These are phyloP conservation scores for Trichechus manatus DNA, from an alignment of 2,113 vertebrate genomes.

Conservation along the genomic window DNA sequence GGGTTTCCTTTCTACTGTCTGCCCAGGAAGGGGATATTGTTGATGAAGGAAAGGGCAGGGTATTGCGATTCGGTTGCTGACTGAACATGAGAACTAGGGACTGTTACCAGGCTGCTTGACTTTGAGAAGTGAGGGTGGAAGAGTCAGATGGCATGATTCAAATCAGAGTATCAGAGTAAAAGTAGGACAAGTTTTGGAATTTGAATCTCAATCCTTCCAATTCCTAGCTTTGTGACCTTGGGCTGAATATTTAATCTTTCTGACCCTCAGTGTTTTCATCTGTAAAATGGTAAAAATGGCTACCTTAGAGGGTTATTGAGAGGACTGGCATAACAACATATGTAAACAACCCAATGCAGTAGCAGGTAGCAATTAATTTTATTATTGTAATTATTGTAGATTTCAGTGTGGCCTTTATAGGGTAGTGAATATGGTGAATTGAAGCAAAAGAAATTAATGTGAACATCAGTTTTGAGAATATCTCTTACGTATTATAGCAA, in stretches of 20 bases:
- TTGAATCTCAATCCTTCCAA: background rate
- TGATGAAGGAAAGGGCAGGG: background rate
- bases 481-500: background rate
- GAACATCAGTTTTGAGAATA: background rate
- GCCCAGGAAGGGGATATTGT: background rate
- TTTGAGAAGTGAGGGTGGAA: background rate
- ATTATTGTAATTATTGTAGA: background rate
- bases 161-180: background rate
- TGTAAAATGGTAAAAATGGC: background rate
- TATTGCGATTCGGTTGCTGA: background rate
- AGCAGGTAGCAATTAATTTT: background rate
- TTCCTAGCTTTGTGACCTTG: too few species aligned
- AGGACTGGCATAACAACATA: background rate
- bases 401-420: background rate
- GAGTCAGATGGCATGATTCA: background rate
- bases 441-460: background rate
- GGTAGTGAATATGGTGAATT: background rate
- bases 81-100: background rate
- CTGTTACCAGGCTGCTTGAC: too few species aligned
- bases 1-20: background rate
- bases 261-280: too few species aligned
- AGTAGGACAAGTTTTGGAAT: background rate
- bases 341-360: background rate
- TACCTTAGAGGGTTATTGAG: background rate
- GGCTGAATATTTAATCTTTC: background rate